Evolutionary conservation across 2,797 vertebrate genomes (phyloP), one percentile per base, ranked within the genome.

Genomic region (Oryzias sinensis): DNA sequence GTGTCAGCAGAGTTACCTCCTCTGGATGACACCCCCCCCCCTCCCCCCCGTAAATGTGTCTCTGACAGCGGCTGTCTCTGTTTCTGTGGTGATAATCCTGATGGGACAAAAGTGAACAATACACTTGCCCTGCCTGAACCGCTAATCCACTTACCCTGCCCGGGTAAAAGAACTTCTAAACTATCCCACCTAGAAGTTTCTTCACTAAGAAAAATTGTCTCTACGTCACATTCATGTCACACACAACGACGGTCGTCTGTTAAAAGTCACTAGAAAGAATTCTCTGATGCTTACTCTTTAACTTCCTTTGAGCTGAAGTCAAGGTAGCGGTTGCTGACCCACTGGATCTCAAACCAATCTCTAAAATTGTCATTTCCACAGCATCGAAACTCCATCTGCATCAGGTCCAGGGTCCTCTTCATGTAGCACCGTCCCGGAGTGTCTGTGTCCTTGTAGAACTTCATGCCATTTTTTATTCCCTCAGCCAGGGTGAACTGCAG

Each of bases 321-420:
- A 86, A 99, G 87, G 72, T 99, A 99, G 61, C 97, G 93, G 87
- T 99, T 98, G 93, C 97, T 99, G 86, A 99, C 93, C 97, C 97
- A 99, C 83, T 99, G 97, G 59, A 99, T 94, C 90, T 98, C 97
- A 2, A 99, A 99, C 97, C 97, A 99, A 61, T 99, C 97, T 84
- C 93, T 93, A 84, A 90, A 98, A 86, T 97, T 95, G 0, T 93
- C 93, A 81, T 97, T 98, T 42, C 97, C 97, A 1, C 97, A 99
- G 90, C 97, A 99, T 16, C 90, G 94, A 85, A 99, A 99, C 87
- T 99, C 97, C 0, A 97, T 97, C 89, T 99, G 97, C 88, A 98
- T 94, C 92, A 96, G 72, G 84, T 99, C 97, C 0, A 99, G 90
- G 61, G 96, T 99, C 87, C 94, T 96, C 91, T 99, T 99, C 97